Conservation (phyloP, 2,113 vertebrate species). For the Rattus rattus region DNA sequence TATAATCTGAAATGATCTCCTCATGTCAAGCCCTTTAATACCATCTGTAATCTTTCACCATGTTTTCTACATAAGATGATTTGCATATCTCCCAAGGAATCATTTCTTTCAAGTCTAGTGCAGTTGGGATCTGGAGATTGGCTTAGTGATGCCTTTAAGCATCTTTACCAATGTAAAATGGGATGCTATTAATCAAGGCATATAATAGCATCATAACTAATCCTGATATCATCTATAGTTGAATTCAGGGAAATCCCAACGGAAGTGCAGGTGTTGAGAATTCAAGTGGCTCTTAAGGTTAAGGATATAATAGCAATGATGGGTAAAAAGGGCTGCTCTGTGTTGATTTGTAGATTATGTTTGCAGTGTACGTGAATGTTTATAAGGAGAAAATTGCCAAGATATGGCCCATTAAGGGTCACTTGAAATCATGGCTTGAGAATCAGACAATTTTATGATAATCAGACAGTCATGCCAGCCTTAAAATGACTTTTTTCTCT, state of each 20-base stretch:
- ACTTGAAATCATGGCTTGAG: neutral
- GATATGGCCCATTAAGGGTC: neutral
- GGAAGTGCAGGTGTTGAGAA: neutral
- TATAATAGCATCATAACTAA: neutral
- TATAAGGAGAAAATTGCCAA: constrained; percentile 8
- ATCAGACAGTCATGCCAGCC: neutral
- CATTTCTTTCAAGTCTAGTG: neutral
- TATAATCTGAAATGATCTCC: neutral
- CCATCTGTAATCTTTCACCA: too few species aligned
- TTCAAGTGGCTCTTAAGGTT: neutral
- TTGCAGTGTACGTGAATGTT: neutral
- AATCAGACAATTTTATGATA: neutral
- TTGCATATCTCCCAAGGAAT: neutral
- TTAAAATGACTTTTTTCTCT: neutral
- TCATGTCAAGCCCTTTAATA: neutral
- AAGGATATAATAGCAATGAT: neutral
- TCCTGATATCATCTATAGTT: neutral
- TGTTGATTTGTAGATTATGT: neutral
- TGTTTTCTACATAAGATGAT: neutral
- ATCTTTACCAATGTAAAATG: neutral
- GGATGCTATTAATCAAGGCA: neutral
- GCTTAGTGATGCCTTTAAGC: neutral
- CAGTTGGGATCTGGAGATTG: neutral
- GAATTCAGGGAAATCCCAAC: neutral
- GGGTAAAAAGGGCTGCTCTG: neutral